Percentiles rank a stretch among this genome's conserved stretches.
These are phyloP conservation scores for Malurus splendens DNA, from an alignment of 2,797 vertebrate genomes.

Conservation along the genomic window DNA sequence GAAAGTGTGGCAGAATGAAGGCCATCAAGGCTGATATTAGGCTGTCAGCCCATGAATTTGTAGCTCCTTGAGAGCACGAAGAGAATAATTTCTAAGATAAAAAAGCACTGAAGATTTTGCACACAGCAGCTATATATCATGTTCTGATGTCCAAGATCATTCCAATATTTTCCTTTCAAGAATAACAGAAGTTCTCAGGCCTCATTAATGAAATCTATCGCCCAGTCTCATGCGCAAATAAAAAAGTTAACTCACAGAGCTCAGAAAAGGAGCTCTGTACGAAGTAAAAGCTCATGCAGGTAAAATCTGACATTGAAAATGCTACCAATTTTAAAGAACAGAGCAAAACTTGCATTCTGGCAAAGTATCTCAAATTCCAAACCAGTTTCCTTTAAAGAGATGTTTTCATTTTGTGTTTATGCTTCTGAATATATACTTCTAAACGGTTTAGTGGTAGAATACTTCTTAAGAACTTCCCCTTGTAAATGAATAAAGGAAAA, in stretches of 20 bases:
- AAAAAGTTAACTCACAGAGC: neutral
- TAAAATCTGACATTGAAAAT: neutral
- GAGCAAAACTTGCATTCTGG: neutral
- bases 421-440: neutral
- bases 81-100: neutral
- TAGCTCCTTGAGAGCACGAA: neutral
- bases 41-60: slow-evolving; percentile 25
- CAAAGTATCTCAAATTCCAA: neutral
- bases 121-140: neutral
- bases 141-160: neutral
- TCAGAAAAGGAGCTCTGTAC: neutral
- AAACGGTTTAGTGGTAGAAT: neutral
- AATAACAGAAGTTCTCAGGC: neutral
- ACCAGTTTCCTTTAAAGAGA: neutral
- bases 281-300: neutral
- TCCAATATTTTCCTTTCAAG: neutral
- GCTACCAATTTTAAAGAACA: neutral
- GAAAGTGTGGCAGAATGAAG: slow-evolving; percentile 5
- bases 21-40: slow-evolving; percentile 27
- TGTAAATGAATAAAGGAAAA: neutral
- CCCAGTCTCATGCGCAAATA: neutral
- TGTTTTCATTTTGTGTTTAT: neutral
- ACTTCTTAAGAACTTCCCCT: neutral
- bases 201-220: neutral
- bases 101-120: neutral